Evolutionary conservation across 1,140 invertebrate species (phyloP), one percentile per base, ranked within the genome.

Genomic region (Metaphire vulgaris): DNA sequence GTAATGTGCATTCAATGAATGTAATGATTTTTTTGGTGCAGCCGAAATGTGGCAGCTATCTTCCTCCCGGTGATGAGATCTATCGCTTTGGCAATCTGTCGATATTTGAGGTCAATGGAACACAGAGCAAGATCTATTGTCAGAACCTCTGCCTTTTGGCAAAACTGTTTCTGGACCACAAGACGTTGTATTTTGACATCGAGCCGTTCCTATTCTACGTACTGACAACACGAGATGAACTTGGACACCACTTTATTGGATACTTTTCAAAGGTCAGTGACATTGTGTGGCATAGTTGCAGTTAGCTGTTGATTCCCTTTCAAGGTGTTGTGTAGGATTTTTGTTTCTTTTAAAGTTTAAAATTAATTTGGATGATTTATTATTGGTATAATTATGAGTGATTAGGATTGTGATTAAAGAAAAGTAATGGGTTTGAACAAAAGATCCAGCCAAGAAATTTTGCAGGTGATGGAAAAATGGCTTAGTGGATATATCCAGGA

Each of bases 131-230:
- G 86, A 94, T 98, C 74, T 99, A 98, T 84, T 99, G 97, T 88
- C 97, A 99, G 87, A 98, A 98, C 87, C 87, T 99, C 56, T 99
- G 97, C 87, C 89, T 99, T 1, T 88, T 99, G 80, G 96, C 96
- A 12, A 98, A 99, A 85, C 87, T 99, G 30, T 99, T 99, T 87
- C 88, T 99, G 12, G 96, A 99, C 87, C 96, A 98, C 83, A 99
- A 99, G 85, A 98, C 96, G 0, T 87, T 99, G 0, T 98, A 98
- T 87, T 99, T 98, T 85, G 97, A 99, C 86, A 96, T 99, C 0
- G 97, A 99, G 83, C 96, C 96, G 1, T 99, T 99, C 86, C 88
- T 99, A 0, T 99, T 99, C 86, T 99, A 99, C 84, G 95, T 98
- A 0, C 88, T 98, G 15, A 98, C 96, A 0, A 68, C 75, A 91